Conservation (phyloP, 2,888 invertebrate genomes). For the Nymphalis polychloros region DNA sequence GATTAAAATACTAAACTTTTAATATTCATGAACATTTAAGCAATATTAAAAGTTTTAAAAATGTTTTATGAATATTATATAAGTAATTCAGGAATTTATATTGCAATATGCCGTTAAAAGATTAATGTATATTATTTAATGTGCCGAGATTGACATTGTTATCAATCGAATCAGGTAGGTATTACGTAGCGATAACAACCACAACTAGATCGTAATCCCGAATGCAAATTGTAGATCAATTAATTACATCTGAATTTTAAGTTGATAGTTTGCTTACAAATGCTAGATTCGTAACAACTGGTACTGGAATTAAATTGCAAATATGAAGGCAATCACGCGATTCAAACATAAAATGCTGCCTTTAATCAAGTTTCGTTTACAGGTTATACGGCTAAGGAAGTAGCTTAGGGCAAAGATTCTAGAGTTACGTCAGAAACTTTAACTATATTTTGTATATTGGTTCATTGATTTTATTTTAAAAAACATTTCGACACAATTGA, state of each 20-base stretch:
- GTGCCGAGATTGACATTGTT: conserved; percentile 18
- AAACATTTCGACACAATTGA: too few relatives aligned
- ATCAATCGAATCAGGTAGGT: conserved; percentile 30
- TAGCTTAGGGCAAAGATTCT: conserved; percentile 12
- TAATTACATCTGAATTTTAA: conserved; percentile 37
- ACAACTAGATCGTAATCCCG: conserved; percentile 28
- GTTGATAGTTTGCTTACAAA: conserved; percentile 26
- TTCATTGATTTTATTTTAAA: not conserved
- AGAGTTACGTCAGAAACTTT: conserved; percentile 16
- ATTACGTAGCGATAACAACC: conserved; percentile 29
- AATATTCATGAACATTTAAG: too few relatives aligned
- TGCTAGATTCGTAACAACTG: conserved; percentile 28
- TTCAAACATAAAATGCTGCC: conserved; percentile 28
- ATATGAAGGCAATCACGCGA: conserved; percentile 56
- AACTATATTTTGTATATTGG: not conserved
- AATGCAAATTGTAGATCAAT: conserved; percentile 36
- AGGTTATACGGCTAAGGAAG: conserved; percentile 24
- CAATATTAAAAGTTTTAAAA: too few relatives aligned
- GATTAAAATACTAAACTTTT: too few relatives aligned
- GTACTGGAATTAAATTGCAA: conserved; percentile 64
- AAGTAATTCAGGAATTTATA: conserved; percentile 7
- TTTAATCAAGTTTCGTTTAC: conserved; percentile 16
- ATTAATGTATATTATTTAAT: conserved; percentile 4
- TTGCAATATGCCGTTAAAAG: not conserved
- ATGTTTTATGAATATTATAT: conserved; percentile 1